phyloP scores from a whole-genome alignment of 2,113 vertebrate genomes.

The Tenrec ecaudatus region DNA sequence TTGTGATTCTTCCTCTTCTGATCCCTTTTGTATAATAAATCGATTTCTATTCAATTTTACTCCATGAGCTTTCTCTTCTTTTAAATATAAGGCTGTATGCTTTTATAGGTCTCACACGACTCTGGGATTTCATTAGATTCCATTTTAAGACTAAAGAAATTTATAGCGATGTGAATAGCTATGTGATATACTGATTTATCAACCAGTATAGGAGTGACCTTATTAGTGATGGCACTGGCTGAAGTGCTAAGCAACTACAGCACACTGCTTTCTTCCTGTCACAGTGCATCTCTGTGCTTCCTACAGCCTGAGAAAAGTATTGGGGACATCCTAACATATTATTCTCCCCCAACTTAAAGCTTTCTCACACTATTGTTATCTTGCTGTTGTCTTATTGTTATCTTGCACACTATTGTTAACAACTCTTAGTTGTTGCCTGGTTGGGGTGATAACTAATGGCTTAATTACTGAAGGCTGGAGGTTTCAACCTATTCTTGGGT shows the following conservation, averaged over 20 bases:
- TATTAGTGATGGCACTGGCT: no score
- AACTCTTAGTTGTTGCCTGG: not conserved
- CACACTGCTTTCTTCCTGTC: not conserved
- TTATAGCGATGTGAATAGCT: not conserved
- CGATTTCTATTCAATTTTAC: not conserved
- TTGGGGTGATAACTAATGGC: not conserved
- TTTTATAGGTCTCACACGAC: not conserved
- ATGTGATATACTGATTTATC: no score
- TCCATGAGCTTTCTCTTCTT: not conserved
- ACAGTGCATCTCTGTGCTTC: not conserved
- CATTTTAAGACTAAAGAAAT: not conserved
- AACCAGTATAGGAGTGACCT: not conserved
- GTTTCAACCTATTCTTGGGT: not conserved
- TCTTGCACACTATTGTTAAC: no score
- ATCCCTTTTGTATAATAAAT: not conserved
- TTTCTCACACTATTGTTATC: not conserved
- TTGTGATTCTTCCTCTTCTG: not conserved
- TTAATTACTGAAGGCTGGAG: not conserved
- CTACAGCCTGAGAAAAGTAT: not conserved
- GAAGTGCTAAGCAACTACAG: not conserved
- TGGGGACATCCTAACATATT: not conserved
- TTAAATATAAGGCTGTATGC: not conserved
- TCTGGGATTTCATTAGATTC: not conserved
- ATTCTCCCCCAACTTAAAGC: not conserved
- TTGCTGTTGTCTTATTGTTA: not conserved